Evolutionary conservation across 2,113 vertebrate species (phyloP), one percentile per base, ranked within the genome.

Genomic region (Sterrhoptilus dennistouni): DNA sequence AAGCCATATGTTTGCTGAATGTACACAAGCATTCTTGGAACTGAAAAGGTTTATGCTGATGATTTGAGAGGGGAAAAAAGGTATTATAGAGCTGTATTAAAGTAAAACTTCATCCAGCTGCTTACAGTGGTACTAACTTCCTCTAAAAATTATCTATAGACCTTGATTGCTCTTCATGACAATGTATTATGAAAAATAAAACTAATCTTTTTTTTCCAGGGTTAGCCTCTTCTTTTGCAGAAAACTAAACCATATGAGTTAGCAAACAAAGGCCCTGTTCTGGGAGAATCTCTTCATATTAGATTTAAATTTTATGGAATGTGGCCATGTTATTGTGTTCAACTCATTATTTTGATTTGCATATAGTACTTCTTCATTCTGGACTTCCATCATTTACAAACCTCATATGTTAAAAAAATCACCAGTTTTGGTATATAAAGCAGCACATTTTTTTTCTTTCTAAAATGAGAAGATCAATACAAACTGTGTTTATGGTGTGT

Each of bases 1-100:
- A 69, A 88, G 72, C 56, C 86, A 71, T 87, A 91, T 83, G 83
- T 85, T 93, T 93, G n/a, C 75, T 29, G 42, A 86, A 94, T 92
- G 42, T 81, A 68, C 8, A 64, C 23, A 57, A 70, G 68, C 24
- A 92, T 94, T 94, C 85, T 87, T 86, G 69, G 44, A 92, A 89
- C 42, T 56, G 72, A 87, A 63, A 81, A 89, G 29, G 27, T 90
- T 90, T 93, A 87, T 86, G 44, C 64, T 92, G 68, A 45, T 83
- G 42, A 90, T 90, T 42, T 86, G 24, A n/a, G 54, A 38, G 44
- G 9, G 17, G 1, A 0, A 24, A 50, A 35, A 53, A 35, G 9
- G 14, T 83, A 64, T 56, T 0, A 0, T 25, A 82, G 20, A 88
- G 33, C 36, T 90, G 14, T 90, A 54, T 80, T 68, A 85, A 90